Conservation (phyloP, 2,888 invertebrate genomes). For the Epirrhoe tristata region DNA sequence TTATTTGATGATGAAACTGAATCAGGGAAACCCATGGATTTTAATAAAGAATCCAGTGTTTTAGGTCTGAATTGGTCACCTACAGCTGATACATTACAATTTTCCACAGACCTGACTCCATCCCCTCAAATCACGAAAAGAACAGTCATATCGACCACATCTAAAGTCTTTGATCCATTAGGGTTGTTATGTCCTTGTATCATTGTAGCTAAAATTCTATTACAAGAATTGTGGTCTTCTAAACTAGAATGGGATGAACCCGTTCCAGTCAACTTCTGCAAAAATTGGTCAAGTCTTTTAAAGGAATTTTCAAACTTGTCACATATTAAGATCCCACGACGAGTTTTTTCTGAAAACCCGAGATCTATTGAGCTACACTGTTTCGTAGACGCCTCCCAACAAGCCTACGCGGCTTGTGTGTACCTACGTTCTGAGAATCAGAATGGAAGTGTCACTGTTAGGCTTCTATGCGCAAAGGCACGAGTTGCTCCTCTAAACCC, state of each 20-base stretch:
- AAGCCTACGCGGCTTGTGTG: slow-evolving; percentile 22
- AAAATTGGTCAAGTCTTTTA: slow-evolving; percentile 15
- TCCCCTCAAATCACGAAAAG: slow-evolving; percentile 31
- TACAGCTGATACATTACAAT: slow-evolving; percentile 33
- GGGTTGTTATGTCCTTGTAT: slow-evolving; percentile 31
- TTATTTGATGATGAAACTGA: slow-evolving; percentile 23
- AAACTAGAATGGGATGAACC: slow-evolving; percentile 35
- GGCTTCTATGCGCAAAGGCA: background rate
- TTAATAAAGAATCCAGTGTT: slow-evolving; percentile 4
- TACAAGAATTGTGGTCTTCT: slow-evolving; percentile 27
- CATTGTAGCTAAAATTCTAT: slow-evolving; percentile 29
- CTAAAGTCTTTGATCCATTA: slow-evolving; percentile 44
- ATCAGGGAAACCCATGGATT: slow-evolving; percentile 1
- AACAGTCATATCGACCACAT: slow-evolving; percentile 38
- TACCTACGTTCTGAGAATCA: slow-evolving; percentile 12
- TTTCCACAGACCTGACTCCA: slow-evolving; percentile 21
- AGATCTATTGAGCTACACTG: slow-evolving; percentile 16
- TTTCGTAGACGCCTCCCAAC: background rate
- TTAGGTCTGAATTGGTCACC: slow-evolving; percentile 37
- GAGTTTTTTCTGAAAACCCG: slow-evolving; percentile 5
- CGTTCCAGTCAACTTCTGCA: slow-evolving; percentile 14
- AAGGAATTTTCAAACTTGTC: slow-evolving; percentile 10
- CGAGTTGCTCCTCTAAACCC: background rate
- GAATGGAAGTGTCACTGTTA: background rate
- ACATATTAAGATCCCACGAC: slow-evolving; percentile 3